phyloP scores from a whole-genome alignment of 2,888 invertebrate species.

The Leptinotarsa rubiginosa region DNA sequence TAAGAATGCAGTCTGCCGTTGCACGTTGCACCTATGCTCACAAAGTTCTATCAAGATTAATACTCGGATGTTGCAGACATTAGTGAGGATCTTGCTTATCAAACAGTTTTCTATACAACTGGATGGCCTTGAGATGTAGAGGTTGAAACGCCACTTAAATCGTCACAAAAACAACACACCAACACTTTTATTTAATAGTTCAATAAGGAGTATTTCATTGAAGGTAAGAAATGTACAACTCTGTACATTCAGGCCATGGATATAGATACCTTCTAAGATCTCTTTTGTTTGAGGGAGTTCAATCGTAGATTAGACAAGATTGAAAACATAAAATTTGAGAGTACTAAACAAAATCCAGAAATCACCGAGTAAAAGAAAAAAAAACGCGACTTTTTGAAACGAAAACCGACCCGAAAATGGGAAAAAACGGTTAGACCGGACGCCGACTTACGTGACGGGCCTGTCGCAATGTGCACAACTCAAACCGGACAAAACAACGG shows the following conservation, averaged over 20 bases:
- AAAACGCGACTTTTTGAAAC: conserved; percentile 14
- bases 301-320: conserved; percentile 32
- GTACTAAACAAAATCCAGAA: conserved; percentile 11
- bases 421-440: conserved; percentile 36
- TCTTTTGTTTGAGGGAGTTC: conserved; percentile 30
- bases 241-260: not conserved
- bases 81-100: conserved; percentile 23
- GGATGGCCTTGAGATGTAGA: conserved; percentile 38
- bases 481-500: conserved; percentile 39
- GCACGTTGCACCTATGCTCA: conserved; percentile 32
- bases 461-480: conserved; percentile 29
- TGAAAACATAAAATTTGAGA: conserved; percentile 11
- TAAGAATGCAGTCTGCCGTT: conserved; percentile 36
- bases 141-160: conserved; percentile 22
- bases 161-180: conserved; percentile 12
- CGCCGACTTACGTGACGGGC: conserved; percentile 21
- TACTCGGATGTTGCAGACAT: not conserved
- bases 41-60: conserved; percentile 6
- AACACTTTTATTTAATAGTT: not conserved
- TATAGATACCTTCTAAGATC: not conserved
- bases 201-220: not conserved
- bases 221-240: not conserved
- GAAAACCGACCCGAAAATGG: conserved; percentile 19
- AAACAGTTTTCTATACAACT: conserved; percentile 37
- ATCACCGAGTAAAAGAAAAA: conserved; percentile 11